These are phyloP conservation scores for Orbicella faveolata DNA, from an alignment of 64 coral and sea anemone genomes.

Conservation along the genomic window DNA sequence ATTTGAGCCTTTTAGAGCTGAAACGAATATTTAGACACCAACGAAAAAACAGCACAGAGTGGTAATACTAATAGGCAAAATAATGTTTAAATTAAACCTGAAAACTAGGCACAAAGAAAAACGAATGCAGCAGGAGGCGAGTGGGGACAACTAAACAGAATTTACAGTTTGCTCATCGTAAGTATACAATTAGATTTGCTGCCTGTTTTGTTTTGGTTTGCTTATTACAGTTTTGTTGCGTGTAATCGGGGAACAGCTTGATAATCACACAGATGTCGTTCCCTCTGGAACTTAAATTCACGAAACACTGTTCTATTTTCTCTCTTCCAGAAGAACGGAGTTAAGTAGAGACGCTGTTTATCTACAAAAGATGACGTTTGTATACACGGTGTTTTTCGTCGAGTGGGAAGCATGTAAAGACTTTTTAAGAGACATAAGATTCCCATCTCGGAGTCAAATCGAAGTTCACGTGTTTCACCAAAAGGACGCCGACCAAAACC, in stretches of 20 bases:
- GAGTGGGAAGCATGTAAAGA: slow-evolving; percentile 72
- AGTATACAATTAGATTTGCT: not conserved
- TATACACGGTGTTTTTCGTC: slow-evolving; percentile 77
- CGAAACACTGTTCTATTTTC: not conserved
- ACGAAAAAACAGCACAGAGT: not conserved
- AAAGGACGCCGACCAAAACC: slow-evolving; percentile 68
- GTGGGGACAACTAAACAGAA: not conserved
- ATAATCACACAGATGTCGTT: not conserved
- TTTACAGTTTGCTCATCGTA: not conserved
- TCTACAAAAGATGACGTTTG: slow-evolving; percentile 36
- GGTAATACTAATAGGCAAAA: not conserved
- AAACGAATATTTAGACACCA: too few species aligned
- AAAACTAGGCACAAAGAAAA: not conserved
- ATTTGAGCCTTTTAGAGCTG: too few species aligned
- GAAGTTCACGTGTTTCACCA: slow-evolving; percentile 81
- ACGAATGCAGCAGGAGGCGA: not conserved
- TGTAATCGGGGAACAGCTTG: not conserved
- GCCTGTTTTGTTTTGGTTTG: not conserved
- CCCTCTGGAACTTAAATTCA: too few species aligned
- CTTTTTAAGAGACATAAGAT: slow-evolving; percentile 63
- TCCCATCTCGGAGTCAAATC: slow-evolving; percentile 65
- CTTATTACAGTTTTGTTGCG: not conserved
- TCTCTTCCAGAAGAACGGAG: not conserved
- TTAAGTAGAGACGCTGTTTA: too few species aligned
- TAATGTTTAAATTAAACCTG: not conserved